A percentile compares a stretch with the other conserved stretches of the same genome.
These are phyloP conservation scores for Artemia sp. DNA, from an alignment of 2,888 invertebrate species.

Conservation along the genomic window DNA sequence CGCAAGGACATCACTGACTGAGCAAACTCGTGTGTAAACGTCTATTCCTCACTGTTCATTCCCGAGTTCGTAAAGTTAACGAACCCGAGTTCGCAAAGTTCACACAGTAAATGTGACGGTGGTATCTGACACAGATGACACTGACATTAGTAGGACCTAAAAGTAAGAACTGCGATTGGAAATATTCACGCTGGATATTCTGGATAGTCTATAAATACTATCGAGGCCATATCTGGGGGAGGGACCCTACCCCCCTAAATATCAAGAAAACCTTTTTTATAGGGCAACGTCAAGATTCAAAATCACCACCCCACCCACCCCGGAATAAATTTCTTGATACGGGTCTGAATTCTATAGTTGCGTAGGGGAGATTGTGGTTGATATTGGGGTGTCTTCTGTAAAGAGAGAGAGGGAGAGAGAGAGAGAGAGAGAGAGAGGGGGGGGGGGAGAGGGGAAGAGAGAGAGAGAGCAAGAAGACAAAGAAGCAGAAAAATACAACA, in stretches of 20 bases:
- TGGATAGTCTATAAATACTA: conserved; percentile 1
- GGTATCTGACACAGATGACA: not conserved
- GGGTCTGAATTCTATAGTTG: conserved; percentile 2
- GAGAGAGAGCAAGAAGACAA: no score
- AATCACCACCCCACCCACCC: no score
- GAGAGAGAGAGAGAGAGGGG: no score
- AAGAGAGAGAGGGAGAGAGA: no score
- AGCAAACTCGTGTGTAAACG: no score
- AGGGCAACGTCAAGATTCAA: not conserved
- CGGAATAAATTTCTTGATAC: not conserved
- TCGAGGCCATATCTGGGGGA: not conserved
- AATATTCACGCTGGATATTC: not conserved
- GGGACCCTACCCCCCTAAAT: not conserved
- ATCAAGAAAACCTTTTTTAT: not conserved
- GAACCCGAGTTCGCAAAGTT: no score
- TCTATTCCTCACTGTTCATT: no score
- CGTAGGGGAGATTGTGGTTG: not conserved
- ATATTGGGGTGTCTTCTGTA: no score
- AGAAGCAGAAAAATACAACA: no score
- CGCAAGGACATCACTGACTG: no score
- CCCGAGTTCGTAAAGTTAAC: no score
- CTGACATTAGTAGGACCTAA: not conserved
- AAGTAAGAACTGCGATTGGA: not conserved
- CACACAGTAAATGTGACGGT: not conserved
- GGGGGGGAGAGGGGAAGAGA: no score